These are phyloP conservation scores for Meghimatium bilineatum DNA, from an alignment of 2,888 invertebrate genomes.

Conservation along the genomic window DNA sequence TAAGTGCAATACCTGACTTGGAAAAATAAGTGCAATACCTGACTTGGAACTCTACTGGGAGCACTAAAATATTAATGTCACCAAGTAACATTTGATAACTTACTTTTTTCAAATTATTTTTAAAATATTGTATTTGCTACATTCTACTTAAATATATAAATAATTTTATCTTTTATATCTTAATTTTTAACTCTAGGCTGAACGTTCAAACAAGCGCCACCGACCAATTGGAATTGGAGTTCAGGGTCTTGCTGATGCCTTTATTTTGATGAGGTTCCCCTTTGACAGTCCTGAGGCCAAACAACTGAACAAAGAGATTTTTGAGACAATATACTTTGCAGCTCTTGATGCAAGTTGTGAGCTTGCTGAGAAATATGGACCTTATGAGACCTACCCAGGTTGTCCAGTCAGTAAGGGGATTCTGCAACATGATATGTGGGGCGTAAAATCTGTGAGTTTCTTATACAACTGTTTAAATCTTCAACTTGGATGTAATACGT, in stretches of 20 bases:
- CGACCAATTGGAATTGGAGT: slow-evolving; percentile 90
- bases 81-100: not conserved
- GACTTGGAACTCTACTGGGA: no score
- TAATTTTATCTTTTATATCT: no score
- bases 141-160: not conserved
- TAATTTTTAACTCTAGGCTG: slow-evolving; percentile 79
- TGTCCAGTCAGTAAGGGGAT: slow-evolving; percentile 96
- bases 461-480: no score
- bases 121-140: not conserved
- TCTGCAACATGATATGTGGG: slow-evolving; percentile 98
- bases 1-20: no score
- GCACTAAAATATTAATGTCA: no score
- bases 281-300: slow-evolving; percentile 93
- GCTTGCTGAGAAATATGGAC: slow-evolving; percentile 88
- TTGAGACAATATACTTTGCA: slow-evolving; percentile 97
- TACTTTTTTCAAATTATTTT: not conserved
- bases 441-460: slow-evolving; percentile 83
- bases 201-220: slow-evolving; percentile 87
- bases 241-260: slow-evolving; percentile 97
- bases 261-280: slow-evolving; percentile 92
- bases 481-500: no score
- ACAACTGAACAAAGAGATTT: slow-evolving; percentile 93
- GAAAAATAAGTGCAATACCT: no score
- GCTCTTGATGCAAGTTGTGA: slow-evolving; percentile 97
- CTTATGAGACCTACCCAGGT: slow-evolving; percentile 94